Percentiles rank a stretch among this genome's conserved stretches.
Evolutionary conservation across 2,797 vertebrate genomes (phyloP).

Genomic region (Lepus oiostolus): DNA sequence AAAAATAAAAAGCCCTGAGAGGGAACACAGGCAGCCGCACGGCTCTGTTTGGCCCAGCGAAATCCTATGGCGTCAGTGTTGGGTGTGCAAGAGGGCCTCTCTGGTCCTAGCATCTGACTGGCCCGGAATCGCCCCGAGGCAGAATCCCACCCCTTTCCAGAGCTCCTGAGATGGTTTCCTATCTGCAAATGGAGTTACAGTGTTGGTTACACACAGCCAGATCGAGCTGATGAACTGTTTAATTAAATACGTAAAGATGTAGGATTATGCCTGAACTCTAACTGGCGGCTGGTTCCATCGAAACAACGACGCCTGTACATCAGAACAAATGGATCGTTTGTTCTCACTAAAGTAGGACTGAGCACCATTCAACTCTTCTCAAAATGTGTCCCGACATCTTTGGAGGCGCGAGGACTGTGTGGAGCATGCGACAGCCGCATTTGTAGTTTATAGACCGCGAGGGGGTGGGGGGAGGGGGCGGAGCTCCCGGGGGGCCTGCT

Average conservation of each 20-base stretch:
- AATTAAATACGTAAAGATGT: neutral
- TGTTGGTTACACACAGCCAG: neutral
- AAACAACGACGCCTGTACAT: neutral
- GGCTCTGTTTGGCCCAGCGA: neutral
- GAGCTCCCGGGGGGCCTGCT: neutral
- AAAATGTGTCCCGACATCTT: neutral
- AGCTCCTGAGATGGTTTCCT: neutral
- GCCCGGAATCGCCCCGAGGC: slow-evolving; percentile 42
- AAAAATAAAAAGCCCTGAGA: neutral
- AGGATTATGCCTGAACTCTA: neutral
- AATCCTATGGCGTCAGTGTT: neutral
- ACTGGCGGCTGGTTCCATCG: neutral
- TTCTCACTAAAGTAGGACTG: neutral
- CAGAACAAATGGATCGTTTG: neutral
- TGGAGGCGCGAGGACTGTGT: neutral
- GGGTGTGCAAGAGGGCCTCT: neutral
- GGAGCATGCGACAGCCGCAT: fast-evolving
- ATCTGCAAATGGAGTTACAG: neutral
- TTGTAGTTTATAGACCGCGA: neutral
- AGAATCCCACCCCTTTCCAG: neutral
- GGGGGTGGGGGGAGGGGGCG: too few species aligned
- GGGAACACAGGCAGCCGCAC: too few species aligned
- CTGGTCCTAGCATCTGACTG: neutral
- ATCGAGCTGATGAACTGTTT: neutral
- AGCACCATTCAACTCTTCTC: neutral